phyloP scores from a whole-genome alignment of 2,113 vertebrate genomes.

The Pleuronectes platessa region DNA sequence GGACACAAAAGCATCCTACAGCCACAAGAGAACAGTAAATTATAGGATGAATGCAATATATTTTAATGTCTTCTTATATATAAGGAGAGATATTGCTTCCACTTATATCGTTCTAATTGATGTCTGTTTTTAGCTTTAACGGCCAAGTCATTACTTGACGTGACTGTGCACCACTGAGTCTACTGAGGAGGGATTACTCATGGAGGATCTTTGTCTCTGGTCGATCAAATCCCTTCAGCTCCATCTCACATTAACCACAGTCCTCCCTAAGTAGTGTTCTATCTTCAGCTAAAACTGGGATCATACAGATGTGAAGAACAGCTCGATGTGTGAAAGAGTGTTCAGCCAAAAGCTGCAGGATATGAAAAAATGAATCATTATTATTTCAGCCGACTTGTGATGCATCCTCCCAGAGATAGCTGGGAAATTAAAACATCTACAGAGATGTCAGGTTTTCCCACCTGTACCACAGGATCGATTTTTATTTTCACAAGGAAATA shows the following conservation, averaged over 20 bases:
- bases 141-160: background rate
- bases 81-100: background rate
- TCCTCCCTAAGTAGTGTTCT: slow-evolving; percentile 6
- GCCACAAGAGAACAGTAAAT: background rate
- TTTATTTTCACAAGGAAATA: background rate
- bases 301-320: slow-evolving; percentile 13
- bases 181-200: background rate
- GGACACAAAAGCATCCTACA: background rate
- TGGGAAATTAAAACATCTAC: slow-evolving; percentile 2
- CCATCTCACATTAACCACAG: slow-evolving; percentile 20
- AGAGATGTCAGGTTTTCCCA: slow-evolving; percentile 1
- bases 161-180: background rate
- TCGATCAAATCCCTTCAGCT: slow-evolving; percentile 17
- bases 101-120: background rate
- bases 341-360: slow-evolving; percentile 33
- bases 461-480: background rate
- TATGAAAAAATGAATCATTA: slow-evolving; percentile 19
- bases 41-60: background rate
- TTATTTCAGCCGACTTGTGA: background rate
- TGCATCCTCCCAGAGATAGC: background rate
- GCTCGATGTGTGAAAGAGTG: slow-evolving; percentile 12
- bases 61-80: background rate
- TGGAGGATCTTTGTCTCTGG: background rate
- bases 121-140: background rate
- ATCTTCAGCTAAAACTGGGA: slow-evolving; percentile 26